Evolutionary conservation across 2,888 invertebrate genomes (phyloP), one percentile per base, ranked within the genome.

Genomic region (Disparrhopalites patrizii): DNA sequence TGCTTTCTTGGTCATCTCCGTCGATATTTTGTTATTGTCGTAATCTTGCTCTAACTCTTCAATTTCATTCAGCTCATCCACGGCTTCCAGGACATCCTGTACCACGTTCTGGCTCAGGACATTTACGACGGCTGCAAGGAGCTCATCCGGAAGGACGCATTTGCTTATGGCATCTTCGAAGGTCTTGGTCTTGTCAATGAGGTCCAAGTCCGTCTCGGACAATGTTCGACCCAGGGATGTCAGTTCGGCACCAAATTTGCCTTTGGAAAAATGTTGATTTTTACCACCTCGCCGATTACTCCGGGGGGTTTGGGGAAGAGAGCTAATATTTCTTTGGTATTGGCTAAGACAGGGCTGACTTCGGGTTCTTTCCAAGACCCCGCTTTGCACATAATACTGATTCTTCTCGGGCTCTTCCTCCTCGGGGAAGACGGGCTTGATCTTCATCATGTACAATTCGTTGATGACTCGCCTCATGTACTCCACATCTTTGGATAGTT

Each of bases 371-470:
- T 40, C 40, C 55, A 50, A 50, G 23, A 23, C 36, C 65, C 69
- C 28, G 68, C 72, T 20, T 27, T 23, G 30, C 1, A 43, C 31
- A 51, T 65, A 62, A 8, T 62, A 47, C 7, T 61, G 33, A 3
- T 23, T 58, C 8, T 52, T 61, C 18, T 63, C 65, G 25, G 63
- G 55, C n/a, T 47, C 40, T 2, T 30, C 60, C n/a, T 64, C 51
- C 3, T 66, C 68, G 1, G 70, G 69, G 58, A 72, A 73, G 20
- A 68, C 68, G n/a, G 75, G 73, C 31, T 90, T 91, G 66, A 91
- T 86, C 81, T 88, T 88, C 73, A 89, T 84, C 70, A 93, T 82
- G 76, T 92, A 88, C 25, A 92, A 83, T 81, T 93, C 92, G 77
- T 90, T 90, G 65, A 90, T 85, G 60, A 89, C 85, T 73, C 88